Evolutionary conservation across 2,113 vertebrate genomes (phyloP), one percentile per base, ranked within the genome.

Genomic region (Piprites chloris): DNA sequence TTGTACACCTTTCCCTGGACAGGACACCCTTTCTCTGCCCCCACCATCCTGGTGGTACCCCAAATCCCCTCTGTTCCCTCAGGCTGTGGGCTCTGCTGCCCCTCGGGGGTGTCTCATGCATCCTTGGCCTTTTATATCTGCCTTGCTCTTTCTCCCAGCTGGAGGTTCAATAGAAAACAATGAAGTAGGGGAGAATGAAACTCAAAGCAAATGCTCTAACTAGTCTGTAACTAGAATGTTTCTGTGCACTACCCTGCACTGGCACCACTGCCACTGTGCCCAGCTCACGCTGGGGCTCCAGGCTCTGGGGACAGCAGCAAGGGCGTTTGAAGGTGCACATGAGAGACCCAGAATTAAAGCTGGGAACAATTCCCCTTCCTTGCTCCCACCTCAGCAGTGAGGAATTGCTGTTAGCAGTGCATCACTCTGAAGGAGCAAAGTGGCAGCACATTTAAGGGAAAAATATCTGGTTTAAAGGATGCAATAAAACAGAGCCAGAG

Each of bases 401-500:
- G 46, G 46, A 92, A 79, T 53, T 66, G 76, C 89, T 13, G 8
- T 47, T 32, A 2, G 85, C 91, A 50, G 79, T 62, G 78, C 75
- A 56, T 90, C 93, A 61, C 82, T 79, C 68, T 8, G 0, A 20
- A 80, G 76, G 52, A 90, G 59, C 63, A 30, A 93, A 89, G 89
- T 71, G 85, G 95, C 95, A 96, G 95, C 92, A 39, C 78, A 18
- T 94, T 93, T 93, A 92, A 92, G 92, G 82, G 76, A 93, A 93
- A 97, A 96, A 96, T 88, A 94, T 88, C 90, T 95, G 1, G 88
- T 93, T 92, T 85, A 95, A 94, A 93, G 75, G 95, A 83, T 44
- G 88, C 76, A 88, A 90, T 96, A 96, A 97, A 96, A 95, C 90
- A 95, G 95, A 87, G 59, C 17, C 32, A 71, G 14, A 28, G 82